A percentile compares a stretch with the other conserved stretches of the same genome.
phyloP scores from a whole-genome alignment of 92 coral and sea anemone genomes.

The Pocillopora meandrina region DNA sequence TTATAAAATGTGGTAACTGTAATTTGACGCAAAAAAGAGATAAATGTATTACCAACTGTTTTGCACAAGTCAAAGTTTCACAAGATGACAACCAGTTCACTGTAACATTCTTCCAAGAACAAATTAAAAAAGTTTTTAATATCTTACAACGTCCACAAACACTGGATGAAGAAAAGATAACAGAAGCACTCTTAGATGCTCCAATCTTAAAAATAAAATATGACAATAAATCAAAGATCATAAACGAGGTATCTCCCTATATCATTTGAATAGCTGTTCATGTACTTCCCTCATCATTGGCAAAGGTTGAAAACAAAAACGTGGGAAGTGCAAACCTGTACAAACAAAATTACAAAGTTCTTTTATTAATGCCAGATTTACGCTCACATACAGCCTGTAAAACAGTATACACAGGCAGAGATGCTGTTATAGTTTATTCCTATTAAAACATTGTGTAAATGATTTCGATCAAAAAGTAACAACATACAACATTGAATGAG shows the following conservation, averaged over 20 bases:
- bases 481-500: neutral
- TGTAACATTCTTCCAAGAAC: conserved; percentile 47
- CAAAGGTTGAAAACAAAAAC: conserved; percentile 1
- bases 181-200: conserved; percentile 29
- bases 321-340: conserved; percentile 2
- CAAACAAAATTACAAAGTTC: neutral
- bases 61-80: conserved; percentile 30
- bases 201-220: conserved; percentile 34
- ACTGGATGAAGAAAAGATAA: conserved; percentile 27
- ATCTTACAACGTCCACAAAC: conserved; percentile 16
- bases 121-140: conserved; percentile 21
- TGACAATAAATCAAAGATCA: conserved; percentile 47
- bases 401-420: neutral
- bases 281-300: conserved; percentile 2
- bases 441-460: neutral
- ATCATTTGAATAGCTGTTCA: conserved; percentile 1
- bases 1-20: conserved; percentile 39
- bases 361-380: neutral
- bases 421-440: conserved; percentile 1
- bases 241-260: conserved; percentile 26
- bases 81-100: conserved; percentile 34
- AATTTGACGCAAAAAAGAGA: conserved; percentile 37
- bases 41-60: conserved; percentile 37
- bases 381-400: neutral
- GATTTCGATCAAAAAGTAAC: neutral